A percentile compares a stretch with the other conserved stretches of the same genome.
Evolutionary conservation across 2,888 invertebrate species (phyloP).

Genomic region (Dryomyza anilis): DNA sequence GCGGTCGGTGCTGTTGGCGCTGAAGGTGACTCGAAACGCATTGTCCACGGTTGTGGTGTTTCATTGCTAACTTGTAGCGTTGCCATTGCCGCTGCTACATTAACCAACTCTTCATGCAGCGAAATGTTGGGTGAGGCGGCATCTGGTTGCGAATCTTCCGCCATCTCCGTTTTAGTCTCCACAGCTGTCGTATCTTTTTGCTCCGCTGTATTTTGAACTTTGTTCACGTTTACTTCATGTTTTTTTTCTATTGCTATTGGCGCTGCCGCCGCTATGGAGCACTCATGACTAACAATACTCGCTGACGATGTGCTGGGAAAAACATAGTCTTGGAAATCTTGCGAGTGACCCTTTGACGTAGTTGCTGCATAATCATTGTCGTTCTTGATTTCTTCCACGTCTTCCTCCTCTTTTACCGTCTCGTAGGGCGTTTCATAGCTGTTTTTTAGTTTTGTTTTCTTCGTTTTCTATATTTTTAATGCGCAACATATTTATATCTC

Average conservation of each 20-base stretch:
- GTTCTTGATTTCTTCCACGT: conserved; percentile 22
- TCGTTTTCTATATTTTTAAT: conserved; percentile 41
- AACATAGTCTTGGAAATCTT: conserved; percentile 20
- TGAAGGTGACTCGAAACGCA: conserved; percentile 35
- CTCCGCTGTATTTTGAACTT: too few species aligned
- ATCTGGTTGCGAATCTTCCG: too few species aligned
- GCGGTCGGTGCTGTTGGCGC: conserved; percentile 28
- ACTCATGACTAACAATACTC: conserved; percentile 49
- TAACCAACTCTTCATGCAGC: conserved; percentile 20
- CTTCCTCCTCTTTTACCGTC: conserved; percentile 28
- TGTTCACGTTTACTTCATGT: not conserved
- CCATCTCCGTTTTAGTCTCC: not conserved
- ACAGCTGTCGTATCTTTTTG: not conserved
- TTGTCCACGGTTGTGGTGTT: conserved; percentile 35
- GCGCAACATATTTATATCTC: not conserved
- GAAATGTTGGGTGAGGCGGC: not conserved
- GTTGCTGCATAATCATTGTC: too few species aligned
- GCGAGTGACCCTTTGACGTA: too few species aligned
- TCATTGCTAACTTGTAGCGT: not conserved
- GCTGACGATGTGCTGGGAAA: conserved; percentile 20
- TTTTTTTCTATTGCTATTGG: not conserved
- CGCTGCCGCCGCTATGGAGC: conserved; percentile 42
- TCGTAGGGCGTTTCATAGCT: conserved; percentile 14
- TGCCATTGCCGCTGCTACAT: not conserved
- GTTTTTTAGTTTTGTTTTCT: conserved; percentile 36